phyloP scores from a whole-genome alignment of 2,888 invertebrate species.

The Suillia variegata region DNA sequence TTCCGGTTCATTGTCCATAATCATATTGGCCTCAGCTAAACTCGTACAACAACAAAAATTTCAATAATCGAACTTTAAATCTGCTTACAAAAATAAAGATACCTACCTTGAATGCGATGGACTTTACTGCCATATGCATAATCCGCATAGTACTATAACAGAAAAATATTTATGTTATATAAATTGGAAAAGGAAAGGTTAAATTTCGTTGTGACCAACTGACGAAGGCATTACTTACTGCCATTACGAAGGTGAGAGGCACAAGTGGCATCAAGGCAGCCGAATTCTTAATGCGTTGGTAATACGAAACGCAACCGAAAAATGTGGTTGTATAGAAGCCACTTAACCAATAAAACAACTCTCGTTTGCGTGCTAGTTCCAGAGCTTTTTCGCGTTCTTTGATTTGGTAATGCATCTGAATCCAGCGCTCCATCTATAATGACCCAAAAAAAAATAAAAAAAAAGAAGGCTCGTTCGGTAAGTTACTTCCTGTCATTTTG shows the following conservation, averaged over 20 bases:
- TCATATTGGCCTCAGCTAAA: conserved; percentile 77
- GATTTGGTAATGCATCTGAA: conserved; percentile 81
- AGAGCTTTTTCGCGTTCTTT: conserved; percentile 75
- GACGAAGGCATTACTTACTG: too few relatives aligned
- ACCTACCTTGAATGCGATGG: conserved; percentile 73
- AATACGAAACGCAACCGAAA: conserved; percentile 64
- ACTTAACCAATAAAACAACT: conserved; percentile 75
- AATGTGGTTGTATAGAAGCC: conserved; percentile 69
- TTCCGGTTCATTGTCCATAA: conserved; percentile 75
- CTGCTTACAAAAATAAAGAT: too few relatives aligned
- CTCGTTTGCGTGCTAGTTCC: conserved; percentile 73
- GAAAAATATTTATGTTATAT: too few relatives aligned
- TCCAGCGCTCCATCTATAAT: conserved; percentile 75
- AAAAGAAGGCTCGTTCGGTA: too few relatives aligned
- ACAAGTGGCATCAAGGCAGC: conserved; percentile 70
- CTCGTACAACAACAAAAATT: too few relatives aligned
- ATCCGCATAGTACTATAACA: conserved; percentile 78
- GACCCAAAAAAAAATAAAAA: background rate
- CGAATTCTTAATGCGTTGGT: conserved; percentile 67
- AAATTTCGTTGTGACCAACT: too few relatives aligned
- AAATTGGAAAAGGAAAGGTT: too few relatives aligned
- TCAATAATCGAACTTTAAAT: too few relatives aligned
- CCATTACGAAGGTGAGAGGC: conserved; percentile 73
- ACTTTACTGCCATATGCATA: conserved; percentile 79
- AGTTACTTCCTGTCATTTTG: background rate